Conservation (phyloP, 2,888 invertebrate genomes). For the Kryphioiulus occultus region DNA sequence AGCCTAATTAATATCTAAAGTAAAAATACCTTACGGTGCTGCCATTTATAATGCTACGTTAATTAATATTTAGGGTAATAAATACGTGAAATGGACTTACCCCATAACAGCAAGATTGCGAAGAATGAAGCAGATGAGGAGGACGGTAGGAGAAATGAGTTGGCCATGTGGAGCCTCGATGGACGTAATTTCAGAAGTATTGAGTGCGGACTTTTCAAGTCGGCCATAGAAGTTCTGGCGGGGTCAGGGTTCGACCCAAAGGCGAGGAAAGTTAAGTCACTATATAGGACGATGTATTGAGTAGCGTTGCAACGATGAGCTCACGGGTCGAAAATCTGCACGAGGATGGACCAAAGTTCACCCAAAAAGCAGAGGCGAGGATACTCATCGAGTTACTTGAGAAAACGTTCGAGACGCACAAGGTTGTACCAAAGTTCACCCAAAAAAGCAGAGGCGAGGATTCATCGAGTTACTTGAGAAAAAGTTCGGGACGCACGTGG, state of each 20-base stretch:
- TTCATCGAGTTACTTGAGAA: not conserved
- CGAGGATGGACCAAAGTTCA: not conserved
- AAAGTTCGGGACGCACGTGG: not conserved
- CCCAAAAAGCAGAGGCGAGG: not conserved
- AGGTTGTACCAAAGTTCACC: not conserved
- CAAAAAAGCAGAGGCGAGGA: not conserved
- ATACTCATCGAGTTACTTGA: not conserved
- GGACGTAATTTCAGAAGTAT: slow-evolving; percentile 7
- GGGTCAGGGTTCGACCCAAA: not conserved
- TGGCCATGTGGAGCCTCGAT: slow-evolving; percentile 20
- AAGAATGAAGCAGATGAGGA: slow-evolving; percentile 19
- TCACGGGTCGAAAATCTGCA: not conserved
- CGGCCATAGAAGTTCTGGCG: not conserved
- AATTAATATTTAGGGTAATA: too few relatives aligned
- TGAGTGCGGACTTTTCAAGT: not conserved
- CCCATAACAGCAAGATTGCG: slow-evolving; percentile 26
- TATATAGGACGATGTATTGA: not conserved
- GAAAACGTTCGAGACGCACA: not conserved
- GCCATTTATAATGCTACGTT: too few relatives aligned
- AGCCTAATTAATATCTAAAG: too few relatives aligned
- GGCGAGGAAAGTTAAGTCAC: not conserved
- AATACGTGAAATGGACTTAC: not conserved
- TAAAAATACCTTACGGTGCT: too few relatives aligned
- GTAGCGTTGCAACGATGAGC: not conserved
- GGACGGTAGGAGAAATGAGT: slow-evolving; percentile 43